A percentile compares a stretch with the other conserved stretches of the same genome.
Evolutionary conservation across 1,140 invertebrate genomes (phyloP).

Genomic region (Brachionus asplanchnoidis): DNA sequence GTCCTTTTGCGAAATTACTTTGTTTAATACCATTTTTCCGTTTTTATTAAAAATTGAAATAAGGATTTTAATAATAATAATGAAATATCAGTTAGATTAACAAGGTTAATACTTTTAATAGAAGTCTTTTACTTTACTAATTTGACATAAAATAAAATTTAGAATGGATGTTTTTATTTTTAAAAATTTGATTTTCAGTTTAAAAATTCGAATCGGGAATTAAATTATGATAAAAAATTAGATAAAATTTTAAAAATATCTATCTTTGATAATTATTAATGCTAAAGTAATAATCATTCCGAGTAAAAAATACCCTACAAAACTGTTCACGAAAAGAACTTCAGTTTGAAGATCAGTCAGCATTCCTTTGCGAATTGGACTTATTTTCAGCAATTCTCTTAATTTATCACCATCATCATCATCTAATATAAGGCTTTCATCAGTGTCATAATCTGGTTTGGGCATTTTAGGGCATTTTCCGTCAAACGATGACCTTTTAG

Average conservation of each 20-base stretch:
- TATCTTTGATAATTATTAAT: constrained; percentile 11
- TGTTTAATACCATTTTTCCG: no score
- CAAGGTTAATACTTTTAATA: no score
- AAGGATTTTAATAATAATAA: no score
- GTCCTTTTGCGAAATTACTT: no score
- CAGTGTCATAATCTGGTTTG: constrained; percentile 1
- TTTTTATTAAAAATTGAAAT: no score
- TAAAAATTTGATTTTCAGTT: neutral
- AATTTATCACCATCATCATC: constrained; percentile 7
- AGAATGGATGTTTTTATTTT: neutral
- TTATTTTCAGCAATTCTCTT: constrained; percentile 12
- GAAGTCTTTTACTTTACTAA: no score
- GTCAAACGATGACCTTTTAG: neutral
- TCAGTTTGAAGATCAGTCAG: constrained; percentile 30
- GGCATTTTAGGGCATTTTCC: neutral
- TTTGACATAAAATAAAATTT: neutral
- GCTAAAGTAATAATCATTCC: neutral
- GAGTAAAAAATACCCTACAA: neutral
- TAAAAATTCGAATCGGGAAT: neutral
- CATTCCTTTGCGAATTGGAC: neutral
- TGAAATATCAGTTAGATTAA: no score
- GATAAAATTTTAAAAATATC: constrained; percentile 15
- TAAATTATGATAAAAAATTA: neutral
- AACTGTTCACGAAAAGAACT: constrained; percentile 16
- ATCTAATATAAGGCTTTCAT: neutral